phyloP scores from a whole-genome alignment of 2,797 vertebrate genomes.

The Coregonus suidteri region DNA sequence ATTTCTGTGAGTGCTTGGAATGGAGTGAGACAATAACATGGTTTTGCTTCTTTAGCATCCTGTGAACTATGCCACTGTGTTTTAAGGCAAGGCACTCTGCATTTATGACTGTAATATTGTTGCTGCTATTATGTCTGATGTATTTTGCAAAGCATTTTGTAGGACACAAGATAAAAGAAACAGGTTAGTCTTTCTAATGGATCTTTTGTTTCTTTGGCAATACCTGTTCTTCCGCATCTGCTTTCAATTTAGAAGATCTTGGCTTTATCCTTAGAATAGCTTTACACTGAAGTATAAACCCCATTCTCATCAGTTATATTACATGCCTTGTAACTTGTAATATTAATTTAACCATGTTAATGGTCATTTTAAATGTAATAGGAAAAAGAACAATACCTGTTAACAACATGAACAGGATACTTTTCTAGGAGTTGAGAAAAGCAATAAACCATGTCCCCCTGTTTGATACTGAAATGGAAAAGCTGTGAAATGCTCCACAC shows the following conservation, averaged over 20 bases:
- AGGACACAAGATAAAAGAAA: slow-evolving; percentile 13
- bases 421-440: neutral
- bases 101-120: neutral
- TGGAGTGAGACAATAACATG: slow-evolving; percentile 30
- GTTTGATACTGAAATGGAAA: neutral
- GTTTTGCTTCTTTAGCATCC: slow-evolving; percentile 38
- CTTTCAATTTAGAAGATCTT: slow-evolving; percentile 46
- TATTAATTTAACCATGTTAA: slow-evolving; percentile 29
- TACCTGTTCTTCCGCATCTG: slow-evolving; percentile 45
- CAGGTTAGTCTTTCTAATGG: slow-evolving; percentile 43
- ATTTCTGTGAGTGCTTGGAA: slow-evolving; percentile 4
- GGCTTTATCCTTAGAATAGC: slow-evolving; percentile 20
- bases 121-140: slow-evolving; percentile 25
- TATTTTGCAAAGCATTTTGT: slow-evolving; percentile 3
- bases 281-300: slow-evolving; percentile 16
- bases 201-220: slow-evolving; percentile 57
- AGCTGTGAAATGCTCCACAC: neutral
- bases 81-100: neutral
- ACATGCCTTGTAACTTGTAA: slow-evolving; percentile 31
- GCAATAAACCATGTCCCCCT: neutral
- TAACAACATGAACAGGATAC: neutral
- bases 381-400: neutral
- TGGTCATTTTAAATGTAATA: slow-evolving; percentile 12
- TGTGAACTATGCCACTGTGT: slow-evolving; percentile 20
- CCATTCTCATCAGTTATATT: slow-evolving; percentile 25